Conservation (phyloP, 2,113 vertebrate genomes). For the Haemorhous mexicanus region DNA sequence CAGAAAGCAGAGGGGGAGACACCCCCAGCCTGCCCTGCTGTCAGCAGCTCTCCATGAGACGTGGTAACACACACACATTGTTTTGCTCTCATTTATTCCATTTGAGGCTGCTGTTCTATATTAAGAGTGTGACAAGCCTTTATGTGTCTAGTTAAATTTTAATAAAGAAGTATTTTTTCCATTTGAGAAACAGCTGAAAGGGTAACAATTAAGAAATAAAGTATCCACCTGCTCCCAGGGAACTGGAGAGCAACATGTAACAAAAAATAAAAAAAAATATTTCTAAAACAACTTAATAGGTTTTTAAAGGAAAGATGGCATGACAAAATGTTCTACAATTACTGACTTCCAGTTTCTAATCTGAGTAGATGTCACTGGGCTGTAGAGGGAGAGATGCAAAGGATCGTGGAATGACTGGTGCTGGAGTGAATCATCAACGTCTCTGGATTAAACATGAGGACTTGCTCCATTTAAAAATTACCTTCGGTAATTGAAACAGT, state of each 20-base stretch:
- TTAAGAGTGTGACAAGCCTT: not conserved
- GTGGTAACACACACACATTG: not conserved
- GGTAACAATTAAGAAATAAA: not conserved
- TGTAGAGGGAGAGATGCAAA: not conserved
- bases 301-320: not conserved
- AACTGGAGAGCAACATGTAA: rapidly evolving
- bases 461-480: not conserved
- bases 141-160: not conserved
- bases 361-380: not conserved
- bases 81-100: not conserved
- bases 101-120: not conserved
- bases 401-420: not conserved
- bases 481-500: not conserved
- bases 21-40: not conserved
- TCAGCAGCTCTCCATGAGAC: not conserved
- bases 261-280: not conserved
- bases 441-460: not conserved
- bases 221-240: not conserved
- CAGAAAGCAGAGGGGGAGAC: not conserved
- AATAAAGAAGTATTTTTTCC: not conserved
- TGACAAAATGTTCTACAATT: not conserved
- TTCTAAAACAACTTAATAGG: not conserved
- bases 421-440: not conserved
- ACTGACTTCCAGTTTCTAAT: not conserved
- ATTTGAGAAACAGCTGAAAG: not conserved